These are phyloP conservation scores for Scalopus aquaticus DNA, from an alignment of 2,113 vertebrate genomes.

Conservation along the genomic window DNA sequence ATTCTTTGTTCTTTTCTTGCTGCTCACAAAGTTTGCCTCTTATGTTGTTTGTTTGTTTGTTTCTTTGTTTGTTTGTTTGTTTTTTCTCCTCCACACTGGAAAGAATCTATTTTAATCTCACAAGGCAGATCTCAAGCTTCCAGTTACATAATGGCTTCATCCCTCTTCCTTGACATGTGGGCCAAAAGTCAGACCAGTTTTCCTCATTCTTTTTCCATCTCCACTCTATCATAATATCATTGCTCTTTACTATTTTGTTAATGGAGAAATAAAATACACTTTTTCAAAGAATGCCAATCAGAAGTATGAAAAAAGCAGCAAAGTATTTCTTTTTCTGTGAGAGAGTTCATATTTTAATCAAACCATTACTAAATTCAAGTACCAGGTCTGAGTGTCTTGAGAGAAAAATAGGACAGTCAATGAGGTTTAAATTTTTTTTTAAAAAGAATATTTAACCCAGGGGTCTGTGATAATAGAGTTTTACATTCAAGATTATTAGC, in stretches of 20 bases:
- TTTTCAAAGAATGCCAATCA: not conserved
- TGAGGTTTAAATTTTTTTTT: not conserved
- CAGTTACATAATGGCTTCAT: not conserved
- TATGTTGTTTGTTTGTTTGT: too few relatives aligned
- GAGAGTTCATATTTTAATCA: not conserved
- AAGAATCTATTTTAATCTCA: not conserved
- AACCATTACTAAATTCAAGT: not conserved
- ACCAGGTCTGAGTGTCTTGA: not conserved
- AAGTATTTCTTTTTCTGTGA: not conserved
- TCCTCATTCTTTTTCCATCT: not conserved
- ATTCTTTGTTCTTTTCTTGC: not conserved
- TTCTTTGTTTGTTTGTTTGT: too few relatives aligned
- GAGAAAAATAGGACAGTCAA: not conserved
- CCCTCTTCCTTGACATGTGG: not conserved
- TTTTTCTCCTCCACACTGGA: not conserved
- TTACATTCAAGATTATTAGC: not conserved
- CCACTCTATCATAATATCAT: not conserved
- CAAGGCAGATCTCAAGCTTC: not conserved
- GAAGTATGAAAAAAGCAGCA: not conserved
- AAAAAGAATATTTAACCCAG: not conserved
- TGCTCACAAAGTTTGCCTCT: not conserved
- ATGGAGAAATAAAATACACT: not conserved
- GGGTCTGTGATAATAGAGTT: not conserved
- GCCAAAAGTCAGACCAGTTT: not conserved
- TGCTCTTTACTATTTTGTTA: not conserved